Evolutionary conservation across 2,797 vertebrate genomes (phyloP), one percentile per base, ranked within the genome.

Genomic region (Sciaenops ocellatus): DNA sequence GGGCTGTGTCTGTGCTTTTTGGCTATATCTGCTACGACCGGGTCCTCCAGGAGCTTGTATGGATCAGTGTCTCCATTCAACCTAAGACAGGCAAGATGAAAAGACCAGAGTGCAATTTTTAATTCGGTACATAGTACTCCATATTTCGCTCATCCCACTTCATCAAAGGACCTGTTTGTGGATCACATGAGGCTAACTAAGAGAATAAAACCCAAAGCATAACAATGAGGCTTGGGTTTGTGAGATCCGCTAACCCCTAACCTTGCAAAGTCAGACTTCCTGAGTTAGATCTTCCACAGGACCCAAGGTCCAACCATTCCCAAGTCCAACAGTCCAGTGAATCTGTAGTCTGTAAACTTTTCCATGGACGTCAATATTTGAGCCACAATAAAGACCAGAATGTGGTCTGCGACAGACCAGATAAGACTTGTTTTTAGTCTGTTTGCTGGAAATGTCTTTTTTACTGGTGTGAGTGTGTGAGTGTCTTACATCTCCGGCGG

Each of bases 21-120:
- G 20, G 94, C 94, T 1, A 95, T 86, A 5, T 88, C 83, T n/a
- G 41, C 73, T 11, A 95, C 76, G 0, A 94, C 89, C 0, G 94
- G 90, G 44, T 96, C 94, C 30, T 94, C 78, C 69, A 95, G 87
- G 46, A 96, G 80, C 24, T 78, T 84, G 5, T 76, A 46, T 42
- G 95, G 95, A 69, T 96, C 95, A 2, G 46, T 73, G 24, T 91
- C 90, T 66, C 71, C 90, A 38, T n/a, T 87, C 15, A 90, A 52
- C 72, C 95, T 93, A 8, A 51, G 6, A 62, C 2, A 48, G 30
- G 3, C 0, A 4, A 48, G 1, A 61, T 15, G 42, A 26, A 51
- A 26, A 54, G 17, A 67, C 1, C 13, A 30, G 24, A 63, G 24
- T 1, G 3, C 34, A 9, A 3, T 2, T 38, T 38, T 38, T 9